Percentiles rank a stretch among this genome's conserved stretches.
These are phyloP conservation scores for Somateria mollissima DNA, from an alignment of 2,797 vertebrate species.

Conservation along the genomic window DNA sequence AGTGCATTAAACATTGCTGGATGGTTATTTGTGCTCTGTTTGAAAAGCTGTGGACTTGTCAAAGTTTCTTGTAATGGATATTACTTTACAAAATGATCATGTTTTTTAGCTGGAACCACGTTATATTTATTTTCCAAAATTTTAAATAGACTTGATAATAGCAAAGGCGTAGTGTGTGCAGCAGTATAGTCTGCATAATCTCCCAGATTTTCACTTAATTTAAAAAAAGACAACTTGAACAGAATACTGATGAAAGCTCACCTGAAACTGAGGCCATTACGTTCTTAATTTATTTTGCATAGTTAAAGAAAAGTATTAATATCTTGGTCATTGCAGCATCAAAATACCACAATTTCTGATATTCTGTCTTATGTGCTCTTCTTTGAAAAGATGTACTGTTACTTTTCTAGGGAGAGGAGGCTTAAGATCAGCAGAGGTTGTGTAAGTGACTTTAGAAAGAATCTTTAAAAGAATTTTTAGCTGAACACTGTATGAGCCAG, in stretches of 20 bases:
- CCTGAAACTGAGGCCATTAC: background rate
- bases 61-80: background rate
- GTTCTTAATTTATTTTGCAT: background rate
- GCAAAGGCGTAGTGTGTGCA: background rate
- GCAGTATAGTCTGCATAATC: constrained; percentile 20
- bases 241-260: background rate
- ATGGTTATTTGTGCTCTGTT: background rate
- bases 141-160: background rate
- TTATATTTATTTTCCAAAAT: background rate
- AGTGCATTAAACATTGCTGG: background rate
- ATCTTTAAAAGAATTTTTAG: background rate
- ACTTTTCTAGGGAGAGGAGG: background rate
- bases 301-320: background rate
- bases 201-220: background rate
- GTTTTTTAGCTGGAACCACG: background rate
- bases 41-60: background rate
- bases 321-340: background rate
- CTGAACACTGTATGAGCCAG: background rate
- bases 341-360: background rate
- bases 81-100: background rate
- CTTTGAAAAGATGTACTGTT: background rate
- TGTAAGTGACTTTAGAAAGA: background rate
- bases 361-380: background rate
- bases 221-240: background rate
- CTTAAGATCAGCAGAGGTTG: background rate